Evolutionary conservation across 2,888 invertebrate genomes (phyloP).

Genomic region (Ectropis crepuscularia): DNA sequence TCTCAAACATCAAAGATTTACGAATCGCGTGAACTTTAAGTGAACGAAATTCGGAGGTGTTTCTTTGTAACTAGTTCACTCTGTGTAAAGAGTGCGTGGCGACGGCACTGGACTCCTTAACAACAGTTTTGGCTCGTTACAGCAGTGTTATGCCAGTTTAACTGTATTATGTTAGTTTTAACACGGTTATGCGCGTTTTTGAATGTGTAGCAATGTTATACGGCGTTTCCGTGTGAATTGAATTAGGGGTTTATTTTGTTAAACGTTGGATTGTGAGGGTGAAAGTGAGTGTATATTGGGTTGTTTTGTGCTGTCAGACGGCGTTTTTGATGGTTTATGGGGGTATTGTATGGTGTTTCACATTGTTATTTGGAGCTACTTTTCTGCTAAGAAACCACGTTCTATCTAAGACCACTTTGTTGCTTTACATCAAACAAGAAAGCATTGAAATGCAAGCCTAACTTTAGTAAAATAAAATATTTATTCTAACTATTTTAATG

Average conservation of each 20-base stretch:
- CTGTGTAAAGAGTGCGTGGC: slow-evolving; percentile 68
- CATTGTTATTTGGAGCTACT: too few relatives aligned
- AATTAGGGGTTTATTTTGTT: slow-evolving; percentile 35
- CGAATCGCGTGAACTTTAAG: too few relatives aligned
- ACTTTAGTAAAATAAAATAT: too few relatives aligned
- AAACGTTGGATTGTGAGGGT: slow-evolving; percentile 29
- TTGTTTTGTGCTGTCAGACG: slow-evolving; percentile 13
- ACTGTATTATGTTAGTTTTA: slow-evolving; percentile 26
- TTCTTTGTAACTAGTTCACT: background rate
- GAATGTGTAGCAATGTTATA: slow-evolving; percentile 25
- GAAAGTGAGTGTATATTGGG: slow-evolving; percentile 25
- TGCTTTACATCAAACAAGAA: background rate
- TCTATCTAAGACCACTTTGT: background rate
- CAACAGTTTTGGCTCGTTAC: slow-evolving; percentile 38
- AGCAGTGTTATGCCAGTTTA: slow-evolving; percentile 28
- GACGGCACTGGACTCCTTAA: slow-evolving; percentile 45
- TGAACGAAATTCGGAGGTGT: too few relatives aligned
- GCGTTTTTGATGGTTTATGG: slow-evolving; percentile 13
- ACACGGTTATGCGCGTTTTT: slow-evolving; percentile 23
- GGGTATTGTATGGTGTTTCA: background rate
- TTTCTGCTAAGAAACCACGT: too few relatives aligned
- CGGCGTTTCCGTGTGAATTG: slow-evolving; percentile 41
- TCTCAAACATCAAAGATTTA: too few relatives aligned
- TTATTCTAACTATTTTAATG: too few relatives aligned
- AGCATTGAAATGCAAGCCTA: background rate